phyloP scores from a whole-genome alignment of 1,140 invertebrate species.

The Drosophila murphyi region DNA sequence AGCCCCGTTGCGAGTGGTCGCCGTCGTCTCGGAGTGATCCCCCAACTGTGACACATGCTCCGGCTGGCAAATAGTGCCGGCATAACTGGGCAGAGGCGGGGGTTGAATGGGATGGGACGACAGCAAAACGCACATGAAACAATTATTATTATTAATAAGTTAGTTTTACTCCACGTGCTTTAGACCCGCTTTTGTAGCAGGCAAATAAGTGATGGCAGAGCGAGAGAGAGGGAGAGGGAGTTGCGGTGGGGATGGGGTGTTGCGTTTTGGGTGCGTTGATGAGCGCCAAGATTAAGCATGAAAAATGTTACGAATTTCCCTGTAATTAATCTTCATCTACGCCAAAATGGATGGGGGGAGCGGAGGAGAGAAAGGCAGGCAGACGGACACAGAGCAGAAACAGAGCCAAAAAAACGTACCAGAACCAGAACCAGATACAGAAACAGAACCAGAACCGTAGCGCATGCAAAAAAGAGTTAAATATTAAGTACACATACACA shows the following conservation, averaged over 20 bases:
- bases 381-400: not conserved
- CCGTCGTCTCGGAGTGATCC: slow-evolving; percentile 31
- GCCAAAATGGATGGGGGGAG: slow-evolving; percentile 30
- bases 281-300: slow-evolving; percentile 76
- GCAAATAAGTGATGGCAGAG: not conserved
- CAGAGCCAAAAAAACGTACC: not conserved
- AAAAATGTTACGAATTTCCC: slow-evolving; percentile 78
- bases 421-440: not conserved
- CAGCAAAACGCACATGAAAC: slow-evolving; percentile 62
- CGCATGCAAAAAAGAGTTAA: slow-evolving; percentile 80
- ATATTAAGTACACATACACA: slow-evolving; percentile 72
- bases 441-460: slow-evolving; percentile 2
- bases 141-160: slow-evolving; percentile 83
- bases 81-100: slow-evolving; percentile 19
- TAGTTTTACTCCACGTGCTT: slow-evolving; percentile 66
- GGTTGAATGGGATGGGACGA: slow-evolving; percentile 4
- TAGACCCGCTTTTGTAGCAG: not conserved
- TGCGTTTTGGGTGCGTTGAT: slow-evolving; percentile 32
- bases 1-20: slow-evolving; percentile 28
- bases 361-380: not conserved
- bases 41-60: slow-evolving; percentile 50
- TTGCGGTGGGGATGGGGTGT: not conserved
- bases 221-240: too few species aligned
- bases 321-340: slow-evolving; percentile 79
- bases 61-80: slow-evolving; percentile 42